A percentile compares a stretch with the other conserved stretches of the same genome.
These are phyloP conservation scores for Solenopsis fugax DNA, from an alignment of 1,140 invertebrate species.

Conservation along the genomic window DNA sequence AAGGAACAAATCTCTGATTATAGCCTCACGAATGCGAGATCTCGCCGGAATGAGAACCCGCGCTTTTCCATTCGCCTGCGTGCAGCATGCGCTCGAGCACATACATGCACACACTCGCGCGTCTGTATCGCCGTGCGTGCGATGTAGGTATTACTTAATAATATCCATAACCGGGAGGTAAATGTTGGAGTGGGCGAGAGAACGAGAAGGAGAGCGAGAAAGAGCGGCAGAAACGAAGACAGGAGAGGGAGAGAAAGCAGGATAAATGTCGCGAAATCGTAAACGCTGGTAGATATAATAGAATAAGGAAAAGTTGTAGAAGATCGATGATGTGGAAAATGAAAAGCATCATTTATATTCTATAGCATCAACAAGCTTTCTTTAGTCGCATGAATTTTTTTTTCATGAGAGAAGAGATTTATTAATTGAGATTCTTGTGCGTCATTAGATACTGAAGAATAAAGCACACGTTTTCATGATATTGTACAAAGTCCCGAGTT, in stretches of 20 bases:
- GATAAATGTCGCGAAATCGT: constrained; percentile 42
- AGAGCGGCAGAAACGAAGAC: constrained; percentile 18
- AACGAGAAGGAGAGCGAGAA: constrained; percentile 62
- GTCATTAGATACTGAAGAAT: neutral
- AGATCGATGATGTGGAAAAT: constrained; percentile 44
- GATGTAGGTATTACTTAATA: constrained; percentile 83
- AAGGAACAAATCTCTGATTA: constrained; percentile 4
- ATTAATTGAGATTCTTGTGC: neutral
- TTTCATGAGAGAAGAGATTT: neutral
- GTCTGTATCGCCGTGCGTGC: constrained; percentile 62
- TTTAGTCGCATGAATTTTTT: constrained; percentile 21
- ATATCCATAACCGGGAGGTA: constrained; percentile 83
- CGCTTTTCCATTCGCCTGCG: constrained; percentile 77
- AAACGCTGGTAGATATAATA: constrained; percentile 35
- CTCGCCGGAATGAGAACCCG: constrained; percentile 77
- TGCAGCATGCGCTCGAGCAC: constrained; percentile 53
- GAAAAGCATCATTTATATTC: constrained; percentile 35
- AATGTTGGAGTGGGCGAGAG: constrained; percentile 72
- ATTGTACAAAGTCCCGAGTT: neutral
- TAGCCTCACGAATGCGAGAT: constrained; percentile 11
- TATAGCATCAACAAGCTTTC: constrained; percentile 8
- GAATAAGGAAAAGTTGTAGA: neutral
- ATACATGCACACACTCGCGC: constrained; percentile 26
- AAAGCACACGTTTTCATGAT: neutral
- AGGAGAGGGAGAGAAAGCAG: constrained; percentile 44